Evolutionary conservation across 2,113 vertebrate genomes (phyloP).

Genomic region (Tringa solitaria): DNA sequence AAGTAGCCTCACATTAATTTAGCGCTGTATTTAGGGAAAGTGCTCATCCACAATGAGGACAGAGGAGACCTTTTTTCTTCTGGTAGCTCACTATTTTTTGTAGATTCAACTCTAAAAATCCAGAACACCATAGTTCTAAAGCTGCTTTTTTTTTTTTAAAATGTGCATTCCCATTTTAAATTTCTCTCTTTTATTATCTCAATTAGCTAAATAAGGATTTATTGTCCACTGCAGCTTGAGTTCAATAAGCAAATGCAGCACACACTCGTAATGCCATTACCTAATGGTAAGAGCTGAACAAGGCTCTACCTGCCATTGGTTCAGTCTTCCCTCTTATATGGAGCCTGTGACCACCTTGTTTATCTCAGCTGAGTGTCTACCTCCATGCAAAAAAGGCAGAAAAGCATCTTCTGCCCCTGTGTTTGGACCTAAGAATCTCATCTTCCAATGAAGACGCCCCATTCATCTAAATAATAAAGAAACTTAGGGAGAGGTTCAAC

Average conservation of each 20-base stretch:
- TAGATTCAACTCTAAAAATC: not conserved
- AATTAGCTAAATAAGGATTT: not conserved
- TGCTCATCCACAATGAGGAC: not conserved
- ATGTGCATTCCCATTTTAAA: not conserved
- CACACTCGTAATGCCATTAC: fast-evolving
- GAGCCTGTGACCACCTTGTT: not conserved
- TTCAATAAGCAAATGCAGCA: not conserved
- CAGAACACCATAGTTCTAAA: not conserved
- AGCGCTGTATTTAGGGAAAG: not conserved
- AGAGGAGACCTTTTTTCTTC: not conserved
- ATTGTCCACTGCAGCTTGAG: not conserved
- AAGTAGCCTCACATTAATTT: not conserved
- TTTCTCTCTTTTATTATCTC: not conserved
- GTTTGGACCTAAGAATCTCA: not conserved
- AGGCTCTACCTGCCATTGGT: too few relatives aligned
- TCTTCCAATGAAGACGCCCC: not conserved
- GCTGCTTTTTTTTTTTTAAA: not conserved
- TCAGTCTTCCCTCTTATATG: not conserved
- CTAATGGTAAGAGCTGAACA: not conserved
- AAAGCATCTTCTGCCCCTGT: not conserved
- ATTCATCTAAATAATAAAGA: not conserved
- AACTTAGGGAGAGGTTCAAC: not conserved
- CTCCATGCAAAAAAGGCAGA: not conserved
- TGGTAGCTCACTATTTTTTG: not conserved
- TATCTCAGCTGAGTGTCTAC: not conserved